Evolutionary conservation across 2,888 invertebrate genomes (phyloP).

Genomic region (Nesidiocoris tenuis): DNA sequence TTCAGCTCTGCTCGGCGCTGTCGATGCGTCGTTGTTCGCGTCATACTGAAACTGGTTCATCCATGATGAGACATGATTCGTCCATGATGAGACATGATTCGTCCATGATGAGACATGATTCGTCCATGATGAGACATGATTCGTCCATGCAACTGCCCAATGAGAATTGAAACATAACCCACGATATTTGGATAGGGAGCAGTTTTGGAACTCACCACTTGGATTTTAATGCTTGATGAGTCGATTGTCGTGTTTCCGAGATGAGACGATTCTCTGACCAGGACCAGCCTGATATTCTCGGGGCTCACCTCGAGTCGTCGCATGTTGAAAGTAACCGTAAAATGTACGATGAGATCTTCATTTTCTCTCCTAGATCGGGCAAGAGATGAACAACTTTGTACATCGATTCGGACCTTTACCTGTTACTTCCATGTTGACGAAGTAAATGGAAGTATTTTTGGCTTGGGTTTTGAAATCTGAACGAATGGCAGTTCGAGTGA

Average conservation of each 20-base stretch:
- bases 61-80: background rate
- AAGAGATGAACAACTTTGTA: background rate
- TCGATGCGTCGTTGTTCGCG: slow-evolving; percentile 15
- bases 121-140: too few species aligned
- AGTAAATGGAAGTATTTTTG: too few species aligned
- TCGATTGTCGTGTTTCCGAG: slow-evolving; percentile 67
- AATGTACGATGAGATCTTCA: slow-evolving; percentile 76
- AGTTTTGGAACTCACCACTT: slow-evolving; percentile 53
- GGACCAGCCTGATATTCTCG: slow-evolving; percentile 64
- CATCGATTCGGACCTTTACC: background rate
- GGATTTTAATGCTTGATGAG: slow-evolving; percentile 65
- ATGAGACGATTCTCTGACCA: slow-evolving; percentile 60
- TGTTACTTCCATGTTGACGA: too few species aligned
- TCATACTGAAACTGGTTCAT: slow-evolving; percentile 33
- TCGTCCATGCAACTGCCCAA: too few species aligned
- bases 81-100: too few species aligned
- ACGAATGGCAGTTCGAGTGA: background rate
- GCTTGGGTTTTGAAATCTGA: background rate
- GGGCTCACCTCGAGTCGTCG: slow-evolving; percentile 63
- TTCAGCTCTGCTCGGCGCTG: slow-evolving; percentile 40
- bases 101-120: too few species aligned
- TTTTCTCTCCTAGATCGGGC: slow-evolving; percentile 63
- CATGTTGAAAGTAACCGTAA: slow-evolving; percentile 82
- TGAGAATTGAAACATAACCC: too few species aligned
- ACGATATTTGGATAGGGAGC: too few species aligned